A percentile compares a stretch with the other conserved stretches of the same genome.
These are phyloP conservation scores for Porites divaricata DNA, from an alignment of 92 coral and sea anemone genomes.

Conservation along the genomic window DNA sequence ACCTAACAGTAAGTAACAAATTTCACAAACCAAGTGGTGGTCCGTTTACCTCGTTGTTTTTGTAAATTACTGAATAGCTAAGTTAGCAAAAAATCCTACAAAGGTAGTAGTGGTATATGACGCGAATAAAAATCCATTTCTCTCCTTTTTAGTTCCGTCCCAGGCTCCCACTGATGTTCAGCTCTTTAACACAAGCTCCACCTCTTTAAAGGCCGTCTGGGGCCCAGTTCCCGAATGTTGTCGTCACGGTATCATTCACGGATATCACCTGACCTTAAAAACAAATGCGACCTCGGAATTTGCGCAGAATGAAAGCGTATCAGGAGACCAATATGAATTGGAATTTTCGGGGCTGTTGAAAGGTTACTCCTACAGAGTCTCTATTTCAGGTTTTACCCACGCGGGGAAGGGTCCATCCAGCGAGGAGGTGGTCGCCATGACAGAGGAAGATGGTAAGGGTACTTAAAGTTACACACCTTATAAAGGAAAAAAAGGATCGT, in stretches of 20 bases:
- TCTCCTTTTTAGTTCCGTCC: slow-evolving; percentile 48
- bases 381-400: no score
- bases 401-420: no score
- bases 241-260: slow-evolving; percentile 69
- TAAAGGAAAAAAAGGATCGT: no score
- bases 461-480: no score
- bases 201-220: slow-evolving; percentile 63
- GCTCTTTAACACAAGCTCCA: slow-evolving; percentile 55
- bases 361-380: slow-evolving; percentile 5
- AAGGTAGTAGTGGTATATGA: no score
- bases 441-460: no score
- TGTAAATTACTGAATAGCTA: no score
- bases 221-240: slow-evolving; percentile 31
- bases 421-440: no score
- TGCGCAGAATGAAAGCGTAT: slow-evolving; percentile 4
- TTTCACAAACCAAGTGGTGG: no score
- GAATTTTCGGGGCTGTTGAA: slow-evolving; percentile 37
- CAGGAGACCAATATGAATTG: background rate
- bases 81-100: no score
- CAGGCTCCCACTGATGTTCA: slow-evolving; percentile 40
- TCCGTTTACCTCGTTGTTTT: no score
- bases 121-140: background rate
- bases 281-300: slow-evolving; percentile 8
- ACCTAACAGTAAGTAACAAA: no score
- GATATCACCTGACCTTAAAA: slow-evolving; percentile 62